Evolutionary conservation across 2,888 invertebrate species (phyloP), one percentile per base, ranked within the genome.

Genomic region (Amblyjoppa fuscipennis): DNA sequence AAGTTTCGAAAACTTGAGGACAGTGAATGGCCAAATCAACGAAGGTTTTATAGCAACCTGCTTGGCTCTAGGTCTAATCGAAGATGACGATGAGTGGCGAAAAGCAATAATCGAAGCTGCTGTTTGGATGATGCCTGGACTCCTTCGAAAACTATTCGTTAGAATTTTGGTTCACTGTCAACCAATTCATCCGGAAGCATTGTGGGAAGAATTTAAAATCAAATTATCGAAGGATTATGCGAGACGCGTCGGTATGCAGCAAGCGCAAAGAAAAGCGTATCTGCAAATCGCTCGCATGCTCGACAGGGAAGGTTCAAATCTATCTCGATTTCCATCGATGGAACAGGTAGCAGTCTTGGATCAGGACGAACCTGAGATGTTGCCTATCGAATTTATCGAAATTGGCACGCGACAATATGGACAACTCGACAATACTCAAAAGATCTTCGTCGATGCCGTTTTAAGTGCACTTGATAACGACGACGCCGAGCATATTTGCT

Each of bases 391-490:
- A 34, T 34, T 34, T 34, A 34, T 34, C 34, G 34, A 34, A 34
- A 34, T 5, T 34, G 34, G 34, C 34, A 34, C 34, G 4, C 34
- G 5, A 34, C 34, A 34, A 34, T 34, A 34, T 34, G 34, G 4
- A 34, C 31, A 49, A 38, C 73, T 68, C 83, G 68, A 82, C 78
- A 51, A 83, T 1, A 28, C 84, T 31, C 79, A 88, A 34, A 88
- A 91, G 31, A 90, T 91, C 0, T 91, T 88, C 76, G 91, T 91
- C 0, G 93, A 91, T 41, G 91, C 91, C 4, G 90, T 88, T 56
- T 74, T 93, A 11, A 69, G 77, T 76, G 16, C 81, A 49, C 49
- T 49, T 3, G 49, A 16, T 49, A 49, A 49, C 13, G 49, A 49
- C 49, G 11, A 3, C 11, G 16, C 16, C 49, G 1, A 49, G 49